Evolutionary conservation across 1,140 invertebrate species (phyloP), one percentile per base, ranked within the genome.

Genomic region (Camponotus floridanus): DNA sequence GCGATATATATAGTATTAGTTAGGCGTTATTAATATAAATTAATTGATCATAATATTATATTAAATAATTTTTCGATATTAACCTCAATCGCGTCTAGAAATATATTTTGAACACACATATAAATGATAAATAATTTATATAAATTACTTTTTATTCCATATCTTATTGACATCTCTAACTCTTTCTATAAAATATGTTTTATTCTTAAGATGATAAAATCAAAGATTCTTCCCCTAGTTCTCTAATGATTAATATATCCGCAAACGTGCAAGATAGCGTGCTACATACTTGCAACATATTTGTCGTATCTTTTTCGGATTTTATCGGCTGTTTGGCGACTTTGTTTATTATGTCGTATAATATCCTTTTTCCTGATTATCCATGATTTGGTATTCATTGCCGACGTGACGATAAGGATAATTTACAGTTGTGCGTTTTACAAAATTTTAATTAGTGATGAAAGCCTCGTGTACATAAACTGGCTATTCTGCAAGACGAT

Each of bases 341-440:
- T 85, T 51, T 59, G 48, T 85, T 85, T 78, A 57, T 73, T 36
- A n/a, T 65, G 59, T 67, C 62, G 36, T 85, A 26, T 26, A 85
- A 85, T 59, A 64, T 65, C 21, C 45, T 48, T 76, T 42, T 78
- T n/a, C n/a, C n/a, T n/a, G 26, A 57, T 78, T 61, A 13, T n/a
- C 26, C 45, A 61, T 42, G 48, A 78, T 78, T 62, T 65, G 83
- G 67, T 85, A 78, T 85, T 85, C 61, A 64, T 57, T 45, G 8
- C 61, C 21, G n/a, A 15, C 4, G 13, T 59, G 74, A 7, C 7
- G 48, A 67, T 78, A 85, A 79, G 79, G 6, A 42, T 62, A 42
- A 85, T 79, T 85, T 67, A 85, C 33, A 36, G 62, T 79, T 76
- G n/a, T 45, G 21, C 42, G 51, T 55, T 78, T 79, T 79, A 79